Evolutionary conservation across 2,113 vertebrate genomes (phyloP).

Genomic region (Agapornis roseicollis): DNA sequence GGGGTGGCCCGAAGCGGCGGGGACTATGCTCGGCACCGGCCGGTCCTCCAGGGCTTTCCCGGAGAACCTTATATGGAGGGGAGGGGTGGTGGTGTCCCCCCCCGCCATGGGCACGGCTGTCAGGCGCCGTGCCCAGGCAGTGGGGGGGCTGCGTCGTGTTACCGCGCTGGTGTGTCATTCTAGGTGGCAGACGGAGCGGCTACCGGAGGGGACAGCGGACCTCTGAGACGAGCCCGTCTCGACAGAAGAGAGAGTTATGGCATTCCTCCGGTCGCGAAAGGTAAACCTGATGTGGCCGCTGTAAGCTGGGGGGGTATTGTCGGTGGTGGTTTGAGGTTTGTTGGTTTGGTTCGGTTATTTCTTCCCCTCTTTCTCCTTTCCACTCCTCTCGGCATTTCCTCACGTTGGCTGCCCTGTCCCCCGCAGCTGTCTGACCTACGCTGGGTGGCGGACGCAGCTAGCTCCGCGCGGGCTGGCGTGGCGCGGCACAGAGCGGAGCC

Average conservation of each 20-base stretch:
- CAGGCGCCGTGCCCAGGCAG: not conserved
- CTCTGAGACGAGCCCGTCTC: not conserved
- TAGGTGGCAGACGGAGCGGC: not conserved
- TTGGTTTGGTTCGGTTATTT: not conserved
- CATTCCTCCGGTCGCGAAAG: not conserved
- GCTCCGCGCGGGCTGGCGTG: not conserved
- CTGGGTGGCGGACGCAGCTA: no score
- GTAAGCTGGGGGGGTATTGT: rapidly evolving
- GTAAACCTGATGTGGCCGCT: not conserved
- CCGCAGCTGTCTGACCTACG: not conserved
- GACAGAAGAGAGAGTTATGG: not conserved
- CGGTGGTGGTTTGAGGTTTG: not conserved
- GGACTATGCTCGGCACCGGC: not conserved
- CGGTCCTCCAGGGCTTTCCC: not conserved
- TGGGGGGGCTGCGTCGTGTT: not conserved
- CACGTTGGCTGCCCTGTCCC: not conserved
- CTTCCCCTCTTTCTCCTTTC: not conserved
- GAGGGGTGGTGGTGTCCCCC: not conserved
- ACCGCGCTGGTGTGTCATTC: not conserved
- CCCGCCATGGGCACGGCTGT: not conserved
- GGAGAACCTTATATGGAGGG: not conserved
- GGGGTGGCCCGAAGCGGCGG: not conserved
- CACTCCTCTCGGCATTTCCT: not conserved
- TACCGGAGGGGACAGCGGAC: not conserved
- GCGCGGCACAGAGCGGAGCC: rapidly evolving